Evolutionary conservation across 2,797 vertebrate genomes (phyloP), one percentile per base, ranked within the genome.

Genomic region (Cyclura pinguis): DNA sequence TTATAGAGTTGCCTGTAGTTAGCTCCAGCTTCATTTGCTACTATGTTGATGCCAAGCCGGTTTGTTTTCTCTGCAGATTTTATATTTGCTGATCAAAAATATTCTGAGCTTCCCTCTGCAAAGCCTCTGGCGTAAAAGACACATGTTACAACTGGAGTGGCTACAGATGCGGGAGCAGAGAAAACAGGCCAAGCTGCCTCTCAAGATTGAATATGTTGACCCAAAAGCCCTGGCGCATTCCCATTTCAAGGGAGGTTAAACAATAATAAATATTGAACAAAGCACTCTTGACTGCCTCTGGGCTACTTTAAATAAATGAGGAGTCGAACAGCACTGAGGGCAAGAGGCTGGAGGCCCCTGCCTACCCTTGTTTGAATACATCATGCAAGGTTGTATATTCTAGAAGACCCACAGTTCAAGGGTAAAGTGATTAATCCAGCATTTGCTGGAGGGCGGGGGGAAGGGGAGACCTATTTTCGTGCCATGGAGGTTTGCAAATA

Each of bases 201-300:
- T 83, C 20, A 84, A 20, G 13, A 86, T 32, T 92, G 72, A 93
- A 92, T 74, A 18, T 13, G 47, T 50, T 87, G 82, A 92, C 90
- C 77, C 89, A 67, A 89, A 72, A n/a, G 8, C 20, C 91, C 94
- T 80, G 77, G 0, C 1, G 14, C 13, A 81, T 88, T 92, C 74
- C 78, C 10, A 47, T 91, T 95, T 92, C 42, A 67, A 82, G 85
- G 82, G 2, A 32, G 22, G 50, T 91, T 93, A 93, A 94, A 92
- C 55, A 93, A 94, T 84, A 96, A 90, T 85, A 94, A 94, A 90
- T 94, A 93, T 47, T 92, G 88, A 93, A 90, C 73, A 88, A 81
- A 42, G 35, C 29, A 38, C 76, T 76, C 77, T 59, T 12, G 69
- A 55, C 13, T 93, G 64, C 50, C 89, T 42, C 38, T 95, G 88